A percentile compares a stretch with the other conserved stretches of the same genome.
Evolutionary conservation across 2,797 vertebrate species (phyloP).

Genomic region (Zalophus californianus): DNA sequence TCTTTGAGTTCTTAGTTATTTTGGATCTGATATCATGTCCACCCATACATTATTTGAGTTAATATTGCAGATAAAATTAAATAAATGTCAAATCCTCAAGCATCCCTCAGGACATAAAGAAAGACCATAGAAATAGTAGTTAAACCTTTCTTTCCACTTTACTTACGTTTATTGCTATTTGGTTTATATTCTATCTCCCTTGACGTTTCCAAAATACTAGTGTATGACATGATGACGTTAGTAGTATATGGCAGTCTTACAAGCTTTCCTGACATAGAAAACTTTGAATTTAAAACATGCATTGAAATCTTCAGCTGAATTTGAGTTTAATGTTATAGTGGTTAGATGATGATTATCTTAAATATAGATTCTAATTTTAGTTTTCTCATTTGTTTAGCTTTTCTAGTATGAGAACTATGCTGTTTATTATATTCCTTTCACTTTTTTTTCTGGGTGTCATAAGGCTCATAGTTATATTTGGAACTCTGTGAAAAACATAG

Average conservation of each 20-base stretch:
- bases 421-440: neutral
- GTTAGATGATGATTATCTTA: neutral
- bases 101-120: neutral
- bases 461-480: neutral
- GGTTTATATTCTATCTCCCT: neutral
- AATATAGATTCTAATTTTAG: neutral
- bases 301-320: neutral
- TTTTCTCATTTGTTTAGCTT: neutral
- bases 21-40: neutral
- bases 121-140: neutral
- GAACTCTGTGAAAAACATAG: conserved; percentile 4
- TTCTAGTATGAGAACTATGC: neutral
- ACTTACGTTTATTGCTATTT: conserved; percentile 32
- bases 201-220: neutral
- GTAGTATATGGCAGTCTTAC: neutral
- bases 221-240: neutral
- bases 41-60: neutral
- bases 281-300: neutral
- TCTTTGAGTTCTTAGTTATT: conserved; percentile 24
- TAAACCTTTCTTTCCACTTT: neutral
- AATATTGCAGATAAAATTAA: conserved; percentile 59
- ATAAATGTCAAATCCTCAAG: conserved; percentile 9
- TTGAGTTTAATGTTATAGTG: neutral
- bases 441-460: neutral
- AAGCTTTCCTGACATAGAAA: neutral